Conservation (phyloP, 2,113 vertebrate species). For the Triplophysa tibetana region DNA sequence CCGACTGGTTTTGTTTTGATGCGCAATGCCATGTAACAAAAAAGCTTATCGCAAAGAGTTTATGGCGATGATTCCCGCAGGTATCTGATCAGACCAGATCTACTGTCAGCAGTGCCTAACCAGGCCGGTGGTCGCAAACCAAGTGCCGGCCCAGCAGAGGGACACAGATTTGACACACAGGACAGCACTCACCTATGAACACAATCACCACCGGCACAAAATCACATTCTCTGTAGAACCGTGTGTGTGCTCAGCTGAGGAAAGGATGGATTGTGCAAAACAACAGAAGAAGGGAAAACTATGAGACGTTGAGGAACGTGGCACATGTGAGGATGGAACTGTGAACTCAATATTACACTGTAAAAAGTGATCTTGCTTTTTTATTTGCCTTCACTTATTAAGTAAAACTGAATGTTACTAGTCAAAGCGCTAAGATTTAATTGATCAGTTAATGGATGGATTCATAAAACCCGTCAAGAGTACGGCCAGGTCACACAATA, state of each 20-base stretch:
- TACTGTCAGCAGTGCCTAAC: constrained; percentile 76
- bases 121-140: constrained; percentile 71
- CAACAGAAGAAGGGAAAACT: neutral
- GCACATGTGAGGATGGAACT: constrained; percentile 29
- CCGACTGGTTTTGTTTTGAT: no score
- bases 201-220: constrained; percentile 42
- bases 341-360: constrained; percentile 34
- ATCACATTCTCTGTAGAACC: neutral
- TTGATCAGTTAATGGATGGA: neutral
- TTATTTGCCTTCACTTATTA: constrained; percentile 4
- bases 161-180: constrained; percentile 72
- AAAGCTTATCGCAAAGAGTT: no score
- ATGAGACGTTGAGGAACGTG: neutral
- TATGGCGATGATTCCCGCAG: constrained; percentile 54
- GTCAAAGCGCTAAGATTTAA: neutral
- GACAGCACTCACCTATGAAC: constrained; percentile 81
- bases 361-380: constrained; percentile 34
- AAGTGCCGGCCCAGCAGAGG: constrained; percentile 68
- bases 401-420: neutral
- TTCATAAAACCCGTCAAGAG: neutral
- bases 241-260: neutral
- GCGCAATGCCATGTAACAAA: no score
- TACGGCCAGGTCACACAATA: neutral
- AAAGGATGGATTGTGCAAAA: neutral
- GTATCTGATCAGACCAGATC: constrained; percentile 81